phyloP scores from a whole-genome alignment of 2,888 invertebrate genomes.

The Ichneumoninae sp. region DNA sequence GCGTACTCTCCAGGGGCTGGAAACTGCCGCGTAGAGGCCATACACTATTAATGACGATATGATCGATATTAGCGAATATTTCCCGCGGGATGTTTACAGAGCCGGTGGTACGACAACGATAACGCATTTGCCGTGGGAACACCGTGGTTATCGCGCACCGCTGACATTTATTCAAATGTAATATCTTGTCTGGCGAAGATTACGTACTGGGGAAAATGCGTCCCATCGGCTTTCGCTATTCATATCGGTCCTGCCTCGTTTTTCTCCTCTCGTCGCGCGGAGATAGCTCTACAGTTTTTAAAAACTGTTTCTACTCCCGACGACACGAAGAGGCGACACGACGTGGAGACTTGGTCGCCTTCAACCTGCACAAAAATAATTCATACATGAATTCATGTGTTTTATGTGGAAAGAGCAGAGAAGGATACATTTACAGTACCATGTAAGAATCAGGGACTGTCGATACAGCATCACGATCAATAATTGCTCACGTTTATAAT shows the following conservation, averaged over 20 bases:
- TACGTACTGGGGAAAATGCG: slow-evolving; percentile 81
- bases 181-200: slow-evolving; percentile 83
- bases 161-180: slow-evolving; percentile 85
- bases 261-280: slow-evolving; percentile 24
- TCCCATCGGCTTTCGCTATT: slow-evolving; percentile 77
- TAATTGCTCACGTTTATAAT: background rate
- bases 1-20: slow-evolving; percentile 51
- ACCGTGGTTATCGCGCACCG: slow-evolving; percentile 77
- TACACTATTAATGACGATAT: slow-evolving; percentile 81
- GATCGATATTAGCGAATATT: slow-evolving; percentile 84
- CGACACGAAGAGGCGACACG: background rate
- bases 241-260: slow-evolving; percentile 27
- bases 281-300: slow-evolving; percentile 13
- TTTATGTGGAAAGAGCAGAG: background rate
- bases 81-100: slow-evolving; percentile 82
- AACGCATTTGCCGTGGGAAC: slow-evolving; percentile 68
- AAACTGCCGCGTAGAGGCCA: slow-evolving; percentile 63
- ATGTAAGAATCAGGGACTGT: background rate
- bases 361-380: background rate
- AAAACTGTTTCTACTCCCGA: slow-evolving; percentile 1
- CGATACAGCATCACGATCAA: background rate
- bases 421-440: background rate
- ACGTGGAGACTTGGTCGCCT: background rate
- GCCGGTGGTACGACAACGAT: slow-evolving; percentile 72
- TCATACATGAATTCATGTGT: background rate